A percentile compares a stretch with the other conserved stretches of the same genome.
phyloP scores from a whole-genome alignment of 2,888 invertebrate species.

The Nebria salina region DNA sequence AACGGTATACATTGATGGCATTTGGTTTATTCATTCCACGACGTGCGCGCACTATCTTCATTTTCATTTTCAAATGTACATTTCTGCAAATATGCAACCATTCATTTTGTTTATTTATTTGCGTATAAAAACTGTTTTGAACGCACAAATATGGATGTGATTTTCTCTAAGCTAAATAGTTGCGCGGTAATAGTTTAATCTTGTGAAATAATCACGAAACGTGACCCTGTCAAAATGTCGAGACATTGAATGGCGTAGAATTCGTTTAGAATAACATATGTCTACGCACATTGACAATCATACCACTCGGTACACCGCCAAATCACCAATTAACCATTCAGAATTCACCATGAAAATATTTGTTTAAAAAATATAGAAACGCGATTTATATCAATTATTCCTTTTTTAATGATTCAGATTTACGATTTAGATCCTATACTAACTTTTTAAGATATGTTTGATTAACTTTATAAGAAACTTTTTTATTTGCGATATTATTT shows the following conservation, averaged over 20 bases:
- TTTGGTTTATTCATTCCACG: not conserved
- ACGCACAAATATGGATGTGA: not conserved
- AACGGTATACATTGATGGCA: not conserved
- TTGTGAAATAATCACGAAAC: slow-evolving; percentile 6
- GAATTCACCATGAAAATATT: not conserved
- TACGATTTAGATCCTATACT: too few relatives aligned
- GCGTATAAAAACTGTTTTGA: too few relatives aligned
- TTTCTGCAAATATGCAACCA: too few relatives aligned
- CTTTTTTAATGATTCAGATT: not conserved
- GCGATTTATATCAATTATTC: not conserved
- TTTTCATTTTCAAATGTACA: too few relatives aligned
- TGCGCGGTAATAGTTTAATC: slow-evolving; percentile 11
- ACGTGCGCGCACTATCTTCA: too few relatives aligned
- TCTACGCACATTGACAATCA: not conserved
- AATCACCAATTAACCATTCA: slow-evolving; percentile 14
- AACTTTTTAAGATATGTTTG: too few relatives aligned
- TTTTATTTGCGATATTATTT: too few relatives aligned
- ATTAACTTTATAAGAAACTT: too few relatives aligned
- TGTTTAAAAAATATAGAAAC: not conserved
- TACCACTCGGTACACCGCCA: not conserved
- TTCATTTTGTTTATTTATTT: too few relatives aligned
- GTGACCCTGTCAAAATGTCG: slow-evolving; percentile 9
- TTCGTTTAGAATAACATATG: slow-evolving; percentile 18
- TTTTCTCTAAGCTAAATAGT: not conserved
- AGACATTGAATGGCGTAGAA: slow-evolving; percentile 14